Evolutionary conservation across 64 coral and sea anemone genomes (phyloP).

Genomic region (Stichodactyla helianthus): DNA sequence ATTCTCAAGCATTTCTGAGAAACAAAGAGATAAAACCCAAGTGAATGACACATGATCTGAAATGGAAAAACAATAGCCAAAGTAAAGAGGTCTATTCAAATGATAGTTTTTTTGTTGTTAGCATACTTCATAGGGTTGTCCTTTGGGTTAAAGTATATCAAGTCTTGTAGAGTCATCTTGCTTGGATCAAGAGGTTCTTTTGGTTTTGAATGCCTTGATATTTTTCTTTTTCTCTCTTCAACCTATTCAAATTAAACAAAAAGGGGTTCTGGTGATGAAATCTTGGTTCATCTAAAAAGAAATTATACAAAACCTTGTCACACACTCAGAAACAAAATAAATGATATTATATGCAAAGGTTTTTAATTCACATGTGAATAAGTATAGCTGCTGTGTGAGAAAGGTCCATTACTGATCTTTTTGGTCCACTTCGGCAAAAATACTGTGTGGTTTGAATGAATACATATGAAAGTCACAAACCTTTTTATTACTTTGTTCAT

Average conservation of each 20-base stretch:
- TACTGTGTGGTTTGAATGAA: too few species aligned
- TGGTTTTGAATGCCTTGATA: slow-evolving; percentile 12
- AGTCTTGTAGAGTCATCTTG: slow-evolving; percentile 55
- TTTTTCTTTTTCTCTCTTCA: slow-evolving; percentile 33
- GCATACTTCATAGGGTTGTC: slow-evolving; percentile 53
- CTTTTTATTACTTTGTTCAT: background rate
- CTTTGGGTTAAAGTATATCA: slow-evolving; percentile 65
- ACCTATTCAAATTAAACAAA: background rate
- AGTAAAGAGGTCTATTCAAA: background rate
- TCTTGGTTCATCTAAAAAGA: too few species aligned
- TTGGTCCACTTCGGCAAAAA: too few species aligned
- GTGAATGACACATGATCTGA: background rate
- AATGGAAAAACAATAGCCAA: background rate
- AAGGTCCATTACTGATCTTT: too few species aligned
- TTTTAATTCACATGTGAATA: too few species aligned
- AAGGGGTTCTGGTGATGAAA: too few species aligned
- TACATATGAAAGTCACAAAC: background rate
- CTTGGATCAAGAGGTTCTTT: slow-evolving; percentile 56
- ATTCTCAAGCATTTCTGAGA: too few species aligned
- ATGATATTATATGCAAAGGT: too few species aligned
- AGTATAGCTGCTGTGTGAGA: too few species aligned
- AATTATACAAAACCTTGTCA: too few species aligned
- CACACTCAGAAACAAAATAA: too few species aligned
- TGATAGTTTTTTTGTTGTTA: background rate
- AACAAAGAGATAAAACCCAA: too few species aligned